Evolutionary conservation across 2,113 vertebrate species (phyloP), one percentile per base, ranked within the genome.

Genomic region (Takifugu bimaculatus): DNA sequence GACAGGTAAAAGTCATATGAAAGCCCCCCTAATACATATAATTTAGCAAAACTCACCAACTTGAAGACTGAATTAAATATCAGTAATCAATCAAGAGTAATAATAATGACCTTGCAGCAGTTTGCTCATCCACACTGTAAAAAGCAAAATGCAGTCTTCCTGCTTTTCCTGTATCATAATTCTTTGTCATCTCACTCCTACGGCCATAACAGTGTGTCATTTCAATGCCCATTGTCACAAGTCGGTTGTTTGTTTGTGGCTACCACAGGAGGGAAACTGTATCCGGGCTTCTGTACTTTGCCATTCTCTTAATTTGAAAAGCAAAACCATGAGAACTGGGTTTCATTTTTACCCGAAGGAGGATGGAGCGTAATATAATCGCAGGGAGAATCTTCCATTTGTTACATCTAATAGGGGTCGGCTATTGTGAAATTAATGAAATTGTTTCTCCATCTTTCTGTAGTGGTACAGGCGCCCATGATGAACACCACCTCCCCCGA

Each of bases 391-490:
- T 57, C 32, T 68, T 55, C 25, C 44, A 63, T 75, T 70, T 81
- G 26, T 63, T 55, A 70, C 60, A 11, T 73, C n/a, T 64, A 50
- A 56, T 7, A 28, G 43, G 48, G 57, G 15, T 11, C 5, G 45
- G 13, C 45, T 13, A 15, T 45, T 15, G 44, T 20, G 28, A 57
- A 52, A 10, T 6, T 7, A 42, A 20, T 20, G 20, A n/a, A 49
- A 28, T 13, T 57, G 42, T 61, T 51, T 47, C 1, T 53, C 32
- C 6, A 20, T 58, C 43, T 74, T 13, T 78, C 62, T 32, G 13
- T 55, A 98, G 96, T 95, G 54, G 76, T 97, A 79, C 80, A 79
- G 14, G 91, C 93, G 2, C 93, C 93, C 0, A 1, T 79, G 53
- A 65, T 97, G 54, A 89, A 74, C 67, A 89, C 91, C 20, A 76